Conservation (phyloP, 2,888 invertebrate genomes). For the Syrphus vitripennis region DNA sequence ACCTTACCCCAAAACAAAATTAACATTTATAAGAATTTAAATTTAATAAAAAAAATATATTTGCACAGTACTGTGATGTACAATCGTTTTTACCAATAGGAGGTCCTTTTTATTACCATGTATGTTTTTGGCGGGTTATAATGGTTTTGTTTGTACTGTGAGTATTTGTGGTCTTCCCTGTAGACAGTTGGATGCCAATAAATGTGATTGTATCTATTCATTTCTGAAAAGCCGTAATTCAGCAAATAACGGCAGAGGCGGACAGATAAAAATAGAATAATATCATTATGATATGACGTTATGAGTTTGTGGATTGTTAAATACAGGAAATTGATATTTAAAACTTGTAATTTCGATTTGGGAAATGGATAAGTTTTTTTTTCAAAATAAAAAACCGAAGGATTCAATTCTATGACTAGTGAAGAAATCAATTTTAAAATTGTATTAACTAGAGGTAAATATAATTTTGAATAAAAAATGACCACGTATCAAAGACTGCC, state of each 20-base stretch:
- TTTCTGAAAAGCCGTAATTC: background rate
- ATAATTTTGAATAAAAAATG: background rate
- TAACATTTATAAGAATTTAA: no score
- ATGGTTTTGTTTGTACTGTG: conserved; percentile 4
- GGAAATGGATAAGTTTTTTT: background rate
- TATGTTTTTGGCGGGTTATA: background rate
- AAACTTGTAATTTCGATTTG: background rate
- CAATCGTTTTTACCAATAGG: background rate
- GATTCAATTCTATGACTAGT: no score
- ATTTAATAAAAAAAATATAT: background rate
- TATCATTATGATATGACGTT: background rate
- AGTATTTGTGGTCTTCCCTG: background rate
- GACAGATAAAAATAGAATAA: background rate
- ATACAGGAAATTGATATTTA: background rate
- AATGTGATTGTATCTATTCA: conserved; percentile 6
- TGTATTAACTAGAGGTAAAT: no score
- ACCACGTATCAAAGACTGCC: no score
- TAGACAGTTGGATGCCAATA: conserved; percentile 17
- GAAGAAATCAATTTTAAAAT: no score
- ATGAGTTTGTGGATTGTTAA: background rate
- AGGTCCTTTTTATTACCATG: conserved; percentile 7
- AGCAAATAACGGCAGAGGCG: background rate
- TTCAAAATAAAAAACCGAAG: background rate
- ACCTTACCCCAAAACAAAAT: no score
- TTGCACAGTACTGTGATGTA: background rate